phyloP scores from a whole-genome alignment of 2,888 invertebrate genomes.

The Ptychoptera contaminata region DNA sequence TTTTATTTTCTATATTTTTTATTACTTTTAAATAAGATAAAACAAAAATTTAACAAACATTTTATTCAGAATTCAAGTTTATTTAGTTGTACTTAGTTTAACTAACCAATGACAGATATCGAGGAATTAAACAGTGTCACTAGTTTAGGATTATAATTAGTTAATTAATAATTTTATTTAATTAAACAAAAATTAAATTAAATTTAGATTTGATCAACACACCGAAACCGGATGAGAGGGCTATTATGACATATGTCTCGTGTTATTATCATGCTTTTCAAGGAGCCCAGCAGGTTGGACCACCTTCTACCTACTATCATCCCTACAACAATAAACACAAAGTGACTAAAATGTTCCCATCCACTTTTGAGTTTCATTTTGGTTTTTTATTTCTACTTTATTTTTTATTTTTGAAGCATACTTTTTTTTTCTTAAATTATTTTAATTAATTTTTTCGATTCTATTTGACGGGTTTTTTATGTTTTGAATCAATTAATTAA shows the following conservation, averaged over 20 bases:
- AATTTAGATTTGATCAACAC: slow-evolving; percentile 96
- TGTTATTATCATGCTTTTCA: slow-evolving; percentile 99
- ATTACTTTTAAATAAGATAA: too few species aligned
- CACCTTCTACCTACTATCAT: slow-evolving; percentile 25
- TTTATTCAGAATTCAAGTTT: too few species aligned
- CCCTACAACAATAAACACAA: slow-evolving; percentile 31
- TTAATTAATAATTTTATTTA: too few species aligned
- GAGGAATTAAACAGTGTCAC: slow-evolving; percentile 2
- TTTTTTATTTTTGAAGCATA: slow-evolving; percentile 5
- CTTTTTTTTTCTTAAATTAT: slow-evolving; percentile 11
- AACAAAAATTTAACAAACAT: too few species aligned
- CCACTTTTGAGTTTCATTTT: slow-evolving; percentile 13
- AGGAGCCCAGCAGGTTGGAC: slow-evolving; percentile 90
- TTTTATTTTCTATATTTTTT: too few species aligned
- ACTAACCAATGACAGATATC: neutral
- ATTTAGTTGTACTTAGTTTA: too few species aligned
- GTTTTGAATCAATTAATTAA: too few species aligned
- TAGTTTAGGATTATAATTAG: neutral
- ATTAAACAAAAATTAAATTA: slow-evolving; percentile 7
- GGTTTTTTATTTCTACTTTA: slow-evolving; percentile 11
- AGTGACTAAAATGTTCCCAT: slow-evolving; percentile 33
- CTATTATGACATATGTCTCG: slow-evolving; percentile 99
- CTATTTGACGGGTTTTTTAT: too few species aligned
- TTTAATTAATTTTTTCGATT: slow-evolving; percentile 5
- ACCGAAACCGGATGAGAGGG: slow-evolving; percentile 99